A percentile compares a stretch with the other conserved stretches of the same genome.
Evolutionary conservation across 1,140 invertebrate genomes (phyloP).

Genomic region (Eufriesea mexicana): DNA sequence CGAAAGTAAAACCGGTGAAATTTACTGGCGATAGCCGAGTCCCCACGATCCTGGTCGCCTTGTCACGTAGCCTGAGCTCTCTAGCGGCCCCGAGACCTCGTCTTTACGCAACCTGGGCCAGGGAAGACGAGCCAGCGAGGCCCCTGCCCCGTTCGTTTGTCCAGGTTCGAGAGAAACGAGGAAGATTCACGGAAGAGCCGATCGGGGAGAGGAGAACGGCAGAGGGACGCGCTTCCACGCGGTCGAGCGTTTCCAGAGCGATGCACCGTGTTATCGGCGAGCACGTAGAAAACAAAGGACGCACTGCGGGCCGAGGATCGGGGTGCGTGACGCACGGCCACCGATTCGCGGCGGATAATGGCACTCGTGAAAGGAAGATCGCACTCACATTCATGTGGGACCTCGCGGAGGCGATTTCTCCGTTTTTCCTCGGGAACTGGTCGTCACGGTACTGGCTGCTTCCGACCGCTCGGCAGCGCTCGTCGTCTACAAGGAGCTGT

Average conservation of each 20-base stretch:
- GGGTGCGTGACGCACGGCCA: conserved; percentile 3
- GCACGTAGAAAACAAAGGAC: conserved; percentile 37
- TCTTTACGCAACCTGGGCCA: background rate
- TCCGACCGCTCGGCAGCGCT: conserved; percentile 45
- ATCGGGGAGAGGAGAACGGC: too few species aligned
- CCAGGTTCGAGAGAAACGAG: background rate
- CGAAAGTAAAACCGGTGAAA: conserved; percentile 34
- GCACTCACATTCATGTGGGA: conserved; percentile 78
- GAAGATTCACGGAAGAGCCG: background rate
- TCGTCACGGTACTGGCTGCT: conserved; percentile 71
- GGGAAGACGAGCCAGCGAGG: too few species aligned
- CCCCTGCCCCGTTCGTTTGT: too few species aligned
- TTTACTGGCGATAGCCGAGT: background rate
- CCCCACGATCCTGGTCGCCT: background rate
- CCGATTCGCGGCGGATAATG: conserved; percentile 41
- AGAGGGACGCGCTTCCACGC: background rate
- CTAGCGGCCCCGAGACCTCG: too few species aligned
- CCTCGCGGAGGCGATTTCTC: conserved; percentile 65
- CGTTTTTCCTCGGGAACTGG: conserved; percentile 74
- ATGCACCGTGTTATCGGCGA: conserved; percentile 24
- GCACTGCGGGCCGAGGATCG: background rate
- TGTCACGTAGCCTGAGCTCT: background rate
- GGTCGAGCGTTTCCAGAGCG: conserved; percentile 29
- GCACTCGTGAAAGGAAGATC: conserved; percentile 49
- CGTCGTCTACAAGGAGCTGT: conserved; percentile 60